Evolutionary conservation across 2,113 vertebrate species (phyloP).

Genomic region (Lota lota): DNA sequence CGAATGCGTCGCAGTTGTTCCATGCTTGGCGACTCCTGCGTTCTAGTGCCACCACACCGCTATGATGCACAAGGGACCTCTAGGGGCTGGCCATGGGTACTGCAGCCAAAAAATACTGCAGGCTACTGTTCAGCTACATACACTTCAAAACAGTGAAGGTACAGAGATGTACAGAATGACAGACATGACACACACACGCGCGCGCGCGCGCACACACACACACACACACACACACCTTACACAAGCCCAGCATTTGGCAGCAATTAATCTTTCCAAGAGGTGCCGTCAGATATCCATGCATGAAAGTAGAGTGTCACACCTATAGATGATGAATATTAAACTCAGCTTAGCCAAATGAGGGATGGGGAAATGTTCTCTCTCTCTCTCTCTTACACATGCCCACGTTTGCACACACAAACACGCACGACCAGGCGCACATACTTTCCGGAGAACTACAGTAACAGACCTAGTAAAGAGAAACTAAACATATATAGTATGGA

Average conservation of each 20-base stretch:
- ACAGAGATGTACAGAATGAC: background rate
- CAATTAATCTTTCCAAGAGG: background rate
- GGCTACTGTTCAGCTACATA: background rate
- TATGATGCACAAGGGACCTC: background rate
- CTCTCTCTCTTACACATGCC: too few relatives aligned
- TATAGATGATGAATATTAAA: too few relatives aligned
- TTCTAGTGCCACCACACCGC: background rate
- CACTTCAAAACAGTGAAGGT: background rate
- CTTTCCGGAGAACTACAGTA: too few relatives aligned
- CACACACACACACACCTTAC: conserved; percentile 2
- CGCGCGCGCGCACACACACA: background rate
- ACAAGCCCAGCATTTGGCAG: background rate
- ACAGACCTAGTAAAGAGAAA: too few relatives aligned
- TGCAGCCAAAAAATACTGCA: background rate
- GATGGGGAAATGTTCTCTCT: too few relatives aligned
- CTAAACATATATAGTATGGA: too few relatives aligned
- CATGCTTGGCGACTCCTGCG: background rate
- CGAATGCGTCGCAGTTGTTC: background rate
- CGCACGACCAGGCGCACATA: background rate
- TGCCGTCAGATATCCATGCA: background rate
- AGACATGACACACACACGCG: background rate
- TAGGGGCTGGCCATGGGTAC: background rate
- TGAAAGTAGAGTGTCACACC: background rate
- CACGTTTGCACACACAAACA: background rate
- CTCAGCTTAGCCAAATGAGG: too few relatives aligned